Evolutionary conservation across 2,797 vertebrate genomes (phyloP), one percentile per base, ranked within the genome.

Genomic region (Macropus fuliginosus): DNA sequence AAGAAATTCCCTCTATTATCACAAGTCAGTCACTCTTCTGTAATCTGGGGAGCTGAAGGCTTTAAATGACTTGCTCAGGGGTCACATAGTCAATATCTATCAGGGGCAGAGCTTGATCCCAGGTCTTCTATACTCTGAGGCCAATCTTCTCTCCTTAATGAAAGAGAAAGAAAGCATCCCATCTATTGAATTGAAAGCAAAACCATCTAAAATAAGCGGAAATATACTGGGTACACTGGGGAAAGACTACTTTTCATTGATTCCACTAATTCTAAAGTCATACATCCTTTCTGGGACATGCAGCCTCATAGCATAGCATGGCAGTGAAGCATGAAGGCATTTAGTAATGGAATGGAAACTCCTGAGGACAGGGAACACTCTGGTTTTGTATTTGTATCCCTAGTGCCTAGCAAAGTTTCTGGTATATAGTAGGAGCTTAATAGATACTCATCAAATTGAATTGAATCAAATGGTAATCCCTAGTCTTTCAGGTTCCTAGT

Each of bases 121-220:
- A 87, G 40, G 21, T 57, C 91, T 31, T 95, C 87, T 97, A 46
- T 90, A 59, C 50, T 95, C 94, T 90, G 50, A 55, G 10, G 10
- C 40, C 40, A 87, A 28, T 10, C 74, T 81, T 40, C 18, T 87
- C 40, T 81, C 21, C 74, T 46, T 50, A 87, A 87, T 10, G 10
- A 9, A 87, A 50, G 40, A 87, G 50, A 24, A 50, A 87, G 4
- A 87, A 46, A 87, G 9, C 40, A 87, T 87, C 40, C 21, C 10
- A 27, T 50, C 40, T 16, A 11, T 46, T 87, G 13, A 87, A 87
- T 28, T 87, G 74, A 87, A 50, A 40, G 5, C n/a, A 46, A 24
- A 81, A 87, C 10, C 21, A 87, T 87, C 50, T 46, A 50, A 87
- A 81, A 46, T 27, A 11, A 87, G 40, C 40, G 24, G n/a, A 10